Conservation (phyloP, 2,113 vertebrate genomes). For the Hemiprocne comata region DNA sequence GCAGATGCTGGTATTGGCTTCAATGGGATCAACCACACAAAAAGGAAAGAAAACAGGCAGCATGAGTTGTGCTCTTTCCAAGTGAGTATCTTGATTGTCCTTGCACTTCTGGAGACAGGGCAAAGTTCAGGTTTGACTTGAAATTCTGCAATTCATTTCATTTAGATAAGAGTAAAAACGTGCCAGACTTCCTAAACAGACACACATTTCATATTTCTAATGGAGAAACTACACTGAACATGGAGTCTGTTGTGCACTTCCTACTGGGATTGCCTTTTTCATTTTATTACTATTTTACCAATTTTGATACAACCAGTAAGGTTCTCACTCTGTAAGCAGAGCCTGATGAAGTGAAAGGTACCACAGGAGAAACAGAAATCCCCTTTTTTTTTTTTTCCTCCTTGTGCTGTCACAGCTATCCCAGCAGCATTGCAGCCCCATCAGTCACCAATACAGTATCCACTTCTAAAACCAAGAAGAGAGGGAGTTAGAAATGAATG, state of each 20-base stretch:
- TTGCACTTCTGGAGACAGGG: background rate
- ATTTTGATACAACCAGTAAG: background rate
- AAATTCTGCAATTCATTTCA: slow-evolving; percentile 8
- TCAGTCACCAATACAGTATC: background rate
- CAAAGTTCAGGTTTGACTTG: slow-evolving; percentile 20
- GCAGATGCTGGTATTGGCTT: background rate
- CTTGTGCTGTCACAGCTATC: background rate
- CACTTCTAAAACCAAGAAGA: background rate
- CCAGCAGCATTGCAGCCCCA: background rate
- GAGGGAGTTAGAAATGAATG: background rate
- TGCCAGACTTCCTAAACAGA: background rate
- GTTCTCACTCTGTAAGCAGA: background rate
- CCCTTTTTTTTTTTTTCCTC: background rate
- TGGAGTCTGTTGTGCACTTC: background rate
- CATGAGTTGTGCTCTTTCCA: background rate
- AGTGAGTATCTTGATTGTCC: background rate
- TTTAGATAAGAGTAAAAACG: slow-evolving; percentile 20
- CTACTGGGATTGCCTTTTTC: background rate
- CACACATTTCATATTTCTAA: background rate
- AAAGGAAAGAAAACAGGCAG: background rate
- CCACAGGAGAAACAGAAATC: background rate
- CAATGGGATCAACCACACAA: background rate
- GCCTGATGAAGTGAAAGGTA: background rate
- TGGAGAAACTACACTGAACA: background rate
- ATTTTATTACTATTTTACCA: background rate